Evolutionary conservation across 30 jellyfish, hydroid and myxozoan genomes (phyloP), one percentile per base, ranked within the genome.

Genomic region (Turritopsis dohrnii): DNA sequence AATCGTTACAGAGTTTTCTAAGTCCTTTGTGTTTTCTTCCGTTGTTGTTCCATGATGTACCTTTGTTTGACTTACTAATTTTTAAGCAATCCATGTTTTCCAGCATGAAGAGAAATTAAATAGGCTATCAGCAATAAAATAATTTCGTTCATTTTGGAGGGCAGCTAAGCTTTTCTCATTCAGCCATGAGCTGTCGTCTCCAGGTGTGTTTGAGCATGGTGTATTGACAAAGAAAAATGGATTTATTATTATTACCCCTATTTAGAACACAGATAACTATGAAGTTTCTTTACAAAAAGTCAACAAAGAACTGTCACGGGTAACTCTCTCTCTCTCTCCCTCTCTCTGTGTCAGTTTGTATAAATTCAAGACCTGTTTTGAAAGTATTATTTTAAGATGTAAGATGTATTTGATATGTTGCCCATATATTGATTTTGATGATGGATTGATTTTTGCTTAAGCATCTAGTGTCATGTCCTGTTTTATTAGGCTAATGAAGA

Each of bases 271-370:
- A 19, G 99, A 88, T 19, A 86, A 81, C 29, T 86, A 71, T 71
- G 99, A 94, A 80, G 30, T 86, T 16, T 76, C 88, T 79, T 79
- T 89, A 23, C 52, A 87, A 29, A 86, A 86, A 74, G 86, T 94
- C 52, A 91, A 94, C 26, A 83, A 52, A 41, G 96, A 89, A 21
- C 86, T 94, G 53, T 29, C 87, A 29, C 86, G 83, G 96, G 99
- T 94, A 94, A 66, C 17, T 21, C 29, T 66, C 29, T 66, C 17
- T 7, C 17, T 66, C 9, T 26, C 27, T 66, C 7, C 16, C 19
- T 23, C 19, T n/a, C 77, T n/a, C 31, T 69, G 9, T 69, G 28
- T 69, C 19, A 19, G 9, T 69, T 69, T 27, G 0, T 7, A 7
- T 19, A 1, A 69, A 7, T 27, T 69, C 77, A 0, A 60, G 19